Conservation (phyloP, 2,113 vertebrate species). For the Triplophysa siluroides region DNA sequence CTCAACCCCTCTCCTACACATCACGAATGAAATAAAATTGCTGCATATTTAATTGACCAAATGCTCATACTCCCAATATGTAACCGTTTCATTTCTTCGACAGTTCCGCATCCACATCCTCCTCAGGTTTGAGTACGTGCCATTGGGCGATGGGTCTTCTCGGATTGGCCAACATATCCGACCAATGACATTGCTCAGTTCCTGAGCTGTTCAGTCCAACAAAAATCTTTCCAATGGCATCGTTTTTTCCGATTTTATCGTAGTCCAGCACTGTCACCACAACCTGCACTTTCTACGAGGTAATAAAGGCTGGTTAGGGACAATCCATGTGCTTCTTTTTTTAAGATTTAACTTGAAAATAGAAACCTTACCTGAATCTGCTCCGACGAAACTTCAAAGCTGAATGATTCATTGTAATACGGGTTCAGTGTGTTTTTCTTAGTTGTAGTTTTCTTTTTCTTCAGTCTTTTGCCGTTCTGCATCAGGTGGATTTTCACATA, state of each 20-base stretch:
- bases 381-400: conserved; percentile 96
- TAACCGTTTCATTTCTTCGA: conserved; percentile 83
- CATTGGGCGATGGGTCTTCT: conserved; percentile 94
- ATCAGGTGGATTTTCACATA: conserved; percentile 98
- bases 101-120: conserved; percentile 84
- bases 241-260: conserved; percentile 99
- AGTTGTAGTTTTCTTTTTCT: conserved; percentile 99
- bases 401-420: conserved; percentile 87
- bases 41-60: neutral
- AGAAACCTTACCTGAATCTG: conserved; percentile 87
- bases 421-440: conserved; percentile 98
- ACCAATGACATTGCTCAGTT: conserved; percentile 91
- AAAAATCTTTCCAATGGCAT: conserved; percentile 94
- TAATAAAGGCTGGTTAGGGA: conserved; percentile 36
- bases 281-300: conserved; percentile 89
- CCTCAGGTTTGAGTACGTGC: conserved; percentile 81
- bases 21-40: neutral
- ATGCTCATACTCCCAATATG: neutral
- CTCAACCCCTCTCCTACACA: neutral
- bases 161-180: conserved; percentile 79
- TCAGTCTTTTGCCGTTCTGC: conserved; percentile 96
- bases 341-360: neutral
- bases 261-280: conserved; percentile 98
- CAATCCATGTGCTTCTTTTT: neutral
- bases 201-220: conserved; percentile 87